phyloP scores from a whole-genome alignment of 2,888 invertebrate genomes.

The Margaritifera margaritifera region DNA sequence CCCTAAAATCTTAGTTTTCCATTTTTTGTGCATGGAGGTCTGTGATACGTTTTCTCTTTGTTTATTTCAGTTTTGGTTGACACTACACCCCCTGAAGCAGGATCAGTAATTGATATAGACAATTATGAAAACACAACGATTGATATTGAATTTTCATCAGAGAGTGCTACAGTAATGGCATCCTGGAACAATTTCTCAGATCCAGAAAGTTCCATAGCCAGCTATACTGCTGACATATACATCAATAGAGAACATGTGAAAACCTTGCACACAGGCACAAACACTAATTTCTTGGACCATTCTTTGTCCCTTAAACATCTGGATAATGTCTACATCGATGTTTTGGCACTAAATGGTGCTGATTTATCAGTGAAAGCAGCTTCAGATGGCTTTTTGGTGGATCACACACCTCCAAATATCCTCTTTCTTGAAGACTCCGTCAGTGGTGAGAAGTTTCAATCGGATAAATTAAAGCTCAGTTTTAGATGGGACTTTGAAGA shows the following conservation, averaged over 20 bases:
- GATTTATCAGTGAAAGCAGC: constrained; percentile 21
- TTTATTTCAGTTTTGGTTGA: constrained; percentile 44
- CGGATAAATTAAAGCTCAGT: constrained; percentile 23
- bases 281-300: constrained; percentile 28
- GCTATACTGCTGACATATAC: constrained; percentile 37
- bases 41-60: neutral
- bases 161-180: constrained; percentile 35
- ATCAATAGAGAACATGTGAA: constrained; percentile 38
- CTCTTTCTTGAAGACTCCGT: constrained; percentile 20
- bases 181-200: constrained; percentile 41
- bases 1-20: too few relatives aligned
- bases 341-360: constrained; percentile 53
- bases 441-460: constrained; percentile 27
- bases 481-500: constrained; percentile 47
- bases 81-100: constrained; percentile 35
- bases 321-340: constrained; percentile 28
- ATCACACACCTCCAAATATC: constrained; percentile 48
- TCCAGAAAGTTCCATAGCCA: constrained; percentile 42
- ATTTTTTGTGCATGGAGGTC: too few relatives aligned
- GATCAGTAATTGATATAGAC: constrained; percentile 37
- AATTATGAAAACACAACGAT: neutral
- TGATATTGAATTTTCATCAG: constrained; percentile 39
- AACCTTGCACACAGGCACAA: constrained; percentile 28
- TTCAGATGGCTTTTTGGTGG: constrained; percentile 48
- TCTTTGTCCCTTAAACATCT: constrained; percentile 31